A percentile compares a stretch with the other conserved stretches of the same genome.
phyloP scores from a whole-genome alignment of 2,113 vertebrate species.

The Dicaeum eximium region DNA sequence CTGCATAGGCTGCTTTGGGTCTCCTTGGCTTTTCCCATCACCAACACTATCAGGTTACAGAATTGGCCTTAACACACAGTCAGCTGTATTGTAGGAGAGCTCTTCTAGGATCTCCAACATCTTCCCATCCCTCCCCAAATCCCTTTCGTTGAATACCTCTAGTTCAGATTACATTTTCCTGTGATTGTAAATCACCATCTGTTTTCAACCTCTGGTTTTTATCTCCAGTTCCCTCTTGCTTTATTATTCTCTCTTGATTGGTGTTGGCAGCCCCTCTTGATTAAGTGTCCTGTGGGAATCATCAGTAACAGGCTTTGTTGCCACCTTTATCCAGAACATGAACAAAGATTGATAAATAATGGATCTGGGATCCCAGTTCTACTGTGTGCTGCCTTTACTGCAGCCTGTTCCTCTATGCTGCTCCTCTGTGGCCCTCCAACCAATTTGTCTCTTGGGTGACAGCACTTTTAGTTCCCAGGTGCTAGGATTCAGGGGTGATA shows the following conservation, averaged over 20 bases:
- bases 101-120: not conserved
- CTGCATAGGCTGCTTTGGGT: not conserved
- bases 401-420: not conserved
- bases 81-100: not conserved
- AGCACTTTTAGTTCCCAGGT: not conserved
- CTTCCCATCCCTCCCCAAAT: not conserved
- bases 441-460: not conserved
- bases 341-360: conserved; percentile 13
- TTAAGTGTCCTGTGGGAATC: conserved; percentile 45
- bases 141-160: not conserved
- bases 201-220: conserved; percentile 12
- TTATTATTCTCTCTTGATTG: conserved; percentile 30
- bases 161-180: not conserved
- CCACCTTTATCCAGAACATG: conserved; percentile 14
- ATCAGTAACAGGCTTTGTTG: conserved; percentile 9
- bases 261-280: conserved; percentile 40
- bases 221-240: not conserved
- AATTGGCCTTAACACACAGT: not conserved
- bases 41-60: not conserved
- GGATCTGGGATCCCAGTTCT: not conserved
- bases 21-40: conserved; percentile 43
- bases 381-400: not conserved
- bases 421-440: not conserved
- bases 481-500: not conserved
- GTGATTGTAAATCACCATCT: not conserved